Conservation (phyloP, 2,888 invertebrate species). For the Timema podura region DNA sequence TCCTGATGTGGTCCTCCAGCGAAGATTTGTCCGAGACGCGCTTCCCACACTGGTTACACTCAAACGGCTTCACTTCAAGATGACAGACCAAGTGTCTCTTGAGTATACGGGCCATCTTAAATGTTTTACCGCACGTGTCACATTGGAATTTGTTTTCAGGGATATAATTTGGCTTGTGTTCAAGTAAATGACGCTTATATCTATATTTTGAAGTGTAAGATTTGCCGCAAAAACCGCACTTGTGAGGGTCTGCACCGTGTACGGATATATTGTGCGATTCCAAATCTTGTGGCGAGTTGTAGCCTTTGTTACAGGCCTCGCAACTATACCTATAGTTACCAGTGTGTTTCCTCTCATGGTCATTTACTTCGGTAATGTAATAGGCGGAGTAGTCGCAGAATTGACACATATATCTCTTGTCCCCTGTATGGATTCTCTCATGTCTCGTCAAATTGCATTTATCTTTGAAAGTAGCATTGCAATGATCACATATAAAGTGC, state of each 20-base stretch:
- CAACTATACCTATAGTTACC: constrained; percentile 54
- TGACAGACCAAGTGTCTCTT: constrained; percentile 32
- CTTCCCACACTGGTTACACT: constrained; percentile 45
- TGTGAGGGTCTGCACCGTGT: constrained; percentile 51
- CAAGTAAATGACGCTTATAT: constrained; percentile 38
- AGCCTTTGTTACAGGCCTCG: constrained; percentile 53
- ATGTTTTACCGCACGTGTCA: constrained; percentile 44
- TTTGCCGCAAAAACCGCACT: constrained; percentile 50
- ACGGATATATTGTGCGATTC: constrained; percentile 57
- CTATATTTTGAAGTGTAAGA: constrained; percentile 38
- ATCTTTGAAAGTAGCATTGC: constrained; percentile 38
- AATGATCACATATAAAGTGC: constrained; percentile 28
- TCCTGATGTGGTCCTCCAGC: constrained; percentile 22
- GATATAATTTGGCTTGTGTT: constrained; percentile 37
- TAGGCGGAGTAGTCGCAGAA: constrained; percentile 45
- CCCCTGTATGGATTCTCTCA: constrained; percentile 31
- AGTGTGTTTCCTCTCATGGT: constrained; percentile 54
- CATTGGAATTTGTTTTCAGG: constrained; percentile 44
- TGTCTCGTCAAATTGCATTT: constrained; percentile 20
- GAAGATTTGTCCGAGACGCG: constrained; percentile 17
- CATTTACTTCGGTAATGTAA: constrained; percentile 43
- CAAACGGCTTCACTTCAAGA: constrained; percentile 3
- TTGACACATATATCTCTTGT: constrained; percentile 38
- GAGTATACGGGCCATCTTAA: constrained; percentile 38
- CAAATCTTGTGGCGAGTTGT: constrained; percentile 50